Base-by-base conservation (phyloP, 2,113 vertebrate species). In the Galbula dea region DNA sequence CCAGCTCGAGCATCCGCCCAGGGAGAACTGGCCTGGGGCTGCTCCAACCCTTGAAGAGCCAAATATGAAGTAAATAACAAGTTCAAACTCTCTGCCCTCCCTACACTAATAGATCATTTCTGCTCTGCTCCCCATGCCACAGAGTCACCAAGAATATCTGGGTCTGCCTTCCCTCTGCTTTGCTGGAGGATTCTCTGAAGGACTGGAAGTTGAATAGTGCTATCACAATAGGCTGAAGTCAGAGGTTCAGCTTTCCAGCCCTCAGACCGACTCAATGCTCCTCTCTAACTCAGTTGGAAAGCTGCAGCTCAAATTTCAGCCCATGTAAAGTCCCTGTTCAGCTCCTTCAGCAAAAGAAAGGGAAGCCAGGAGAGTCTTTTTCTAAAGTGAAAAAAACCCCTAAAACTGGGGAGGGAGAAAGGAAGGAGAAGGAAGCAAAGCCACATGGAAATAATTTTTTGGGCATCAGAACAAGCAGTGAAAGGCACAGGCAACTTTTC, bases 231-330 rank as follows among this genome's bases (percentile, higher is more conserved):
- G 95, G 84, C 84, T 92, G 95, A 79, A 94, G 95, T 65, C 4
- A 0, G 62, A 94, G 88, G 81, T 93, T 87, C 93, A 65, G 95
- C 76, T 95, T 94, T 89, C 94, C 95, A 95, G 86, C 80, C 83
- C 83, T 89, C 71, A 86, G 80, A 82, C 85, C 83, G 83, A 41
- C 83, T 87, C 94, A 88, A 73, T 90, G 76, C 92, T 75, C 84
- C 90, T 95, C 92, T 94, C 95, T 82, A 93, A 81, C 88, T 94
- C 93, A 46, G 86, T 7, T 94, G 82, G 89, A 92, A 96, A 94
- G 95, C 94, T 73, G 69, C 95, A 92, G 93, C 92, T 97, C 95
- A 88, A 75, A 92, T 97, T 96, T 96, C 97, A 96, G 88, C 72
- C 81, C 63, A 77, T 37, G 90, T 88, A 63, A 92, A 94, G 96